These are phyloP conservation scores for Puffinus mauretanicus DNA, from an alignment of 2,113 vertebrate species.

Conservation along the genomic window DNA sequence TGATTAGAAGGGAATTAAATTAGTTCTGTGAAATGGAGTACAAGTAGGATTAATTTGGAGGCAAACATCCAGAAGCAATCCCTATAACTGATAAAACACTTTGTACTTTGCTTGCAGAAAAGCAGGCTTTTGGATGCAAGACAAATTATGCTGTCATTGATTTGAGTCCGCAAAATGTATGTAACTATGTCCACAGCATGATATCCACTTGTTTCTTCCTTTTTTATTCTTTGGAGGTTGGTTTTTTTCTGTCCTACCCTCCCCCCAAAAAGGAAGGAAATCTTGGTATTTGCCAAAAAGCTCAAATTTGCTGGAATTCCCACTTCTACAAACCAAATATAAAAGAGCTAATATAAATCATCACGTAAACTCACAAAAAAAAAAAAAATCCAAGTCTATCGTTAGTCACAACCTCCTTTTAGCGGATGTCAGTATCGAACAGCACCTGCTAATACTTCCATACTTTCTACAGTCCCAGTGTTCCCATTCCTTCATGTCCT, in stretches of 20 bases:
- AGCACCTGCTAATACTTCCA: background rate
- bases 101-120: background rate
- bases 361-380: background rate
- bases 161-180: background rate
- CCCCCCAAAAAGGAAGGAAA: background rate
- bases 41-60: background rate
- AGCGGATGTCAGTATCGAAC: background rate
- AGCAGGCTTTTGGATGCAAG: background rate
- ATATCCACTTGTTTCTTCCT: background rate
- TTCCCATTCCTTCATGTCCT: background rate
- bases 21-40: background rate
- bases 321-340: background rate
- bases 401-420: background rate
- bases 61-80: background rate
- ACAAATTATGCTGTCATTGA: background rate
- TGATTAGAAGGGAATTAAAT: background rate
- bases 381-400: background rate
- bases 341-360: background rate
- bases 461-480: background rate
- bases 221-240: background rate
- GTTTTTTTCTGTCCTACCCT: background rate
- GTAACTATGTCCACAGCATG: background rate
- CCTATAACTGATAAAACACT: background rate
- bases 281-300: background rate
- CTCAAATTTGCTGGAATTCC: background rate